Percentiles rank a stretch among this genome's conserved stretches.
Evolutionary conservation across 2,113 vertebrate genomes (phyloP).

Genomic region (Cardinalis cardinalis): DNA sequence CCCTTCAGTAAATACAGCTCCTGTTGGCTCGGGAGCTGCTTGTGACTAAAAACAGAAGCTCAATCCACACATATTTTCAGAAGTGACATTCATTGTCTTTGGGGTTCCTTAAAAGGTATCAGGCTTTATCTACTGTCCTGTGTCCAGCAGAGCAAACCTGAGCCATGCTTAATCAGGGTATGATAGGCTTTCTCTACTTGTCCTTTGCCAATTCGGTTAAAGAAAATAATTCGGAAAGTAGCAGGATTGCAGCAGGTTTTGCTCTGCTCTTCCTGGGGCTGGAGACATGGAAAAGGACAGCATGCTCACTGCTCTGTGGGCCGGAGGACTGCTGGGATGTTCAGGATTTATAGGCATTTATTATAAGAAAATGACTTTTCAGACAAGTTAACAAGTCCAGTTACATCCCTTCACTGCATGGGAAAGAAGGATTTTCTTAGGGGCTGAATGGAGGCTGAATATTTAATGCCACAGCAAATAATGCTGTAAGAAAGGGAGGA

Average conservation of each 20-base stretch:
- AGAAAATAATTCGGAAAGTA: not conserved
- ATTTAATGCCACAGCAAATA: not conserved
- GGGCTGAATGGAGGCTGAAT: not conserved
- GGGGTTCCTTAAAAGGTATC: slow-evolving; percentile 75
- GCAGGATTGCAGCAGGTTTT: not conserved
- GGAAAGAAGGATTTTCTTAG: not conserved
- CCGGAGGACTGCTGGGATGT: not conserved
- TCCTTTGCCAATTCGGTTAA: not conserved
- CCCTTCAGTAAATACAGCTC: not conserved
- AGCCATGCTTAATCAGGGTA: not conserved
- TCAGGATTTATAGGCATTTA: not conserved
- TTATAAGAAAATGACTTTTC: not conserved
- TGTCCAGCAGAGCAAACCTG: not conserved
- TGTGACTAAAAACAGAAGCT: slow-evolving; percentile 71
- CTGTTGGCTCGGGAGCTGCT: not conserved
- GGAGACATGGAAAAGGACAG: not conserved
- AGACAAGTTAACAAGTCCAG: not conserved
- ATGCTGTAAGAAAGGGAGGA: not conserved
- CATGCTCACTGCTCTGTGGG: not conserved
- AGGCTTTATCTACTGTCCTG: slow-evolving; percentile 1
- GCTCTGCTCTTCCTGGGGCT: not conserved
- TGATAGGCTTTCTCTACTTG: not conserved
- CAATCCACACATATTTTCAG: slow-evolving; percentile 72
- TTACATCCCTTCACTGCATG: not conserved
- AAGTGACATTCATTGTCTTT: slow-evolving; percentile 67